Evolutionary conservation across 1,140 invertebrate species (phyloP), one percentile per base, ranked within the genome.

Genomic region (Vanessa tameamea): DNA sequence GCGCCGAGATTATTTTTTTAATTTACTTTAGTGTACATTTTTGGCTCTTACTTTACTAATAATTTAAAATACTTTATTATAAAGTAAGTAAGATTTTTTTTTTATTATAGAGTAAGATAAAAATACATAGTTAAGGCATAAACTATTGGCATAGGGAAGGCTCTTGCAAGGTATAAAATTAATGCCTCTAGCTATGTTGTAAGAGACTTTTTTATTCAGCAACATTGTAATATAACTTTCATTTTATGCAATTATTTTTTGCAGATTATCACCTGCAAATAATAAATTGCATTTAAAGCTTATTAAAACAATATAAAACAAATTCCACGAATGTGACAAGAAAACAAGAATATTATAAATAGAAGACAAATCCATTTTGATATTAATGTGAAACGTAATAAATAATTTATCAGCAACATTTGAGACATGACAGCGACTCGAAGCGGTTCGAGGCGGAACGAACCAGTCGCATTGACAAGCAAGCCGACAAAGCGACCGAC

Each of bases 401-500:
- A 51, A 64, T 55, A 47, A 68, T 43, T 12, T 67, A 68, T 20
- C 11, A 63, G 59, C 26, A 26, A 51, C 14, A 14, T 51, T 51
- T n/a, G 26, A 31, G 6, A 61, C 57, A 15, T 47, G 72, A 55
- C 47, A 43, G 43, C 66, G 69, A 50, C 51, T 14, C 20, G 13
- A 13, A 59, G 16, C 70, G 68, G 85, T 20, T 6, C 78, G 61
- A 76, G 83, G 81, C 77, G 81, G 84, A 85, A 72, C 82, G 47
- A 9, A 77, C 65, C 81, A 12, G 26, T 51, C 55, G 76, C 83
- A 88, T 82, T 86, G 88, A 89, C 87, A 88, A 76, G 80, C 78
- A 65, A 64, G 84, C 88, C 90, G 90, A 92, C 90, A 91, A 91
- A 90, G 90, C 82, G 71, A 26, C 83, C 85, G 86, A 75, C 84